These are phyloP conservation scores for Priocnemis perturbator DNA, from an alignment of 2,888 invertebrate species.

Conservation along the genomic window DNA sequence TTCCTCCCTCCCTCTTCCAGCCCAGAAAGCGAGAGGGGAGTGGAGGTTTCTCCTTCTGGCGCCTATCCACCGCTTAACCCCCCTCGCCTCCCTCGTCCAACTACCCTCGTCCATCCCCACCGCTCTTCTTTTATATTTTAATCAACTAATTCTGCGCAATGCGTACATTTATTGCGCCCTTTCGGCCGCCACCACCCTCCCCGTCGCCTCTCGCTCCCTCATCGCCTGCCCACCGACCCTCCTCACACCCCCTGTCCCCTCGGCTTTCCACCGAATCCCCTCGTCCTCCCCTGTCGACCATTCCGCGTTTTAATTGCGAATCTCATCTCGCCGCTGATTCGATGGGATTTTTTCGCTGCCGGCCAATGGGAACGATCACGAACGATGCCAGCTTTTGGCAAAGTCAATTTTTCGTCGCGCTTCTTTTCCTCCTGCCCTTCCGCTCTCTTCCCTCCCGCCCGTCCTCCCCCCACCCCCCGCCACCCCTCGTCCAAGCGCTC, in stretches of 20 bases:
- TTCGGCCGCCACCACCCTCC: slow-evolving; percentile 51
- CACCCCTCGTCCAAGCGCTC: slow-evolving; percentile 17
- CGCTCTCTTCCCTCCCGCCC: slow-evolving; percentile 28
- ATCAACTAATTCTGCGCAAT: slow-evolving; percentile 75
- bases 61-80: slow-evolving; percentile 27
- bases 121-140: slow-evolving; percentile 74
- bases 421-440: slow-evolving; percentile 46
- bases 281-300: slow-evolving; percentile 55
- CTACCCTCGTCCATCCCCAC: slow-evolving; percentile 53
- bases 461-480: slow-evolving; percentile 23
- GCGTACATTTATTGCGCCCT: slow-evolving; percentile 73
- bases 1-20: slow-evolving; percentile 39
- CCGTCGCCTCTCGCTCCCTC: slow-evolving; percentile 41
- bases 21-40: slow-evolving; percentile 41
- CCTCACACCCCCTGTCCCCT: slow-evolving; percentile 34
- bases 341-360: slow-evolving; percentile 70
- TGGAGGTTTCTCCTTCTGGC: slow-evolving; percentile 57
- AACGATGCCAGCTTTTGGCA: slow-evolving; percentile 61
- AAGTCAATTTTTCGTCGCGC: slow-evolving; percentile 59
- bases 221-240: slow-evolving; percentile 25
- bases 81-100: slow-evolving; percentile 29
- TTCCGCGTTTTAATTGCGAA: slow-evolving; percentile 72
- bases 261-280: slow-evolving; percentile 44
- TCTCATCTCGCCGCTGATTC: slow-evolving; percentile 71
- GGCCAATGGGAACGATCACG: slow-evolving; percentile 71